Evolutionary conservation across 2,797 vertebrate genomes (phyloP), one percentile per base, ranked within the genome.

Genomic region (Sebastes aleutianus): DNA sequence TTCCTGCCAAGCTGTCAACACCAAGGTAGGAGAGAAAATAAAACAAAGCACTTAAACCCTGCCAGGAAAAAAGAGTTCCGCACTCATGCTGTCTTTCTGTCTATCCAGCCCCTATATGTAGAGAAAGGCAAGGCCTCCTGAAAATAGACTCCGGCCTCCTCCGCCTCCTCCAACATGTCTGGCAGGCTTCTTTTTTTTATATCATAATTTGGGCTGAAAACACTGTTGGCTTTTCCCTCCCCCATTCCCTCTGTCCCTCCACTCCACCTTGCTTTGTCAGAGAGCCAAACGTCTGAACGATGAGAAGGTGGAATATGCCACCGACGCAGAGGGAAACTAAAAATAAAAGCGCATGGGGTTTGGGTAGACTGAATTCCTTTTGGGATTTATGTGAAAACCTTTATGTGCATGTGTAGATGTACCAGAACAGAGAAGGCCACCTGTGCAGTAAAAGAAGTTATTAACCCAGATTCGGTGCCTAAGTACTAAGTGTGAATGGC

Each of bases 81-180:
- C 57, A 6, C 69, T 85, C 74, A n/a, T 0, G 61, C 79, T 82
- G 81, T 86, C 83, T 80, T 64, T 78, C 62, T 71, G 74, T 84
- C 74, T 87, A 56, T 89, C 63, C 62, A 58, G 69, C 16, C 36
- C 34, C 39, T 58, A 43, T 70, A 36, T 68, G 76, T 76, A 72
- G 80, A 91, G 73, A 85, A 82, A 85, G 87, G 72, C 86, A 66
- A 75, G 70, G 47, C 32, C 36, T 87, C 81, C 87, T 82, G 71
- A 82, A 94, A 94, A 94, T 93, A 94, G 91, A 87, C 59, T 76
- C 29, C 3, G 29, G 83, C 88, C 83, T 88, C 88, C 85, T 87
- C 83, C 69, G 43, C 85, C 81, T 79, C 89, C 88, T 86, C 86
- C 84, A 59, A 70, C 50, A 70, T 90, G 90, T 93, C 92, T 95